Evolutionary conservation across 2,113 vertebrate genomes (phyloP), one percentile per base, ranked within the genome.

Genomic region (Oryzias curvinotus): DNA sequence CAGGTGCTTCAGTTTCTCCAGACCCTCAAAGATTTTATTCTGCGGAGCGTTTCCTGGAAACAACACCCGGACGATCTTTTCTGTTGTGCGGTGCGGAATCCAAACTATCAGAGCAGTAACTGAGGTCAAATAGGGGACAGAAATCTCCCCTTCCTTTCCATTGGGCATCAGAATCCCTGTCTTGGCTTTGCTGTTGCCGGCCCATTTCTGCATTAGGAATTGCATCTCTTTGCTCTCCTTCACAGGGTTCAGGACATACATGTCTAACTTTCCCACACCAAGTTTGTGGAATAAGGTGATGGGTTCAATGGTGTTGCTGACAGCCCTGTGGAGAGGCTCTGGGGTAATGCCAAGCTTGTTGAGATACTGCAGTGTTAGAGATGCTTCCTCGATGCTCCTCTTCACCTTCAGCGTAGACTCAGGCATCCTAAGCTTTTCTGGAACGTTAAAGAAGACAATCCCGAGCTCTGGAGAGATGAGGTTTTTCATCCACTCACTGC

Each of bases 201-300:
- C 93, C 97, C 97, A 99, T 77, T 98, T 98, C 66, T 99, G 96
- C 97, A 99, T 98, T 42, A 99, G 93, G 76, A 99, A 99, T 69
- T 99, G 97, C 97, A 99, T 99, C 89, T 99, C 97, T 80, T 99
- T 99, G 89, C 97, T 99, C 79, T 99, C 97, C 66, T 98, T 98
- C 19, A 99, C 95, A 5, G 97, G 97, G 69, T 98, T 99, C 68
- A 99, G 87, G 52, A 98, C 73, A 7, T 99, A 99, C 96, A 99
- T 98, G 83, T 99, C 97, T 80, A 99, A 83, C 65, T 94, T 95
- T 7, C 97, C 97, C 64, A 98, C 97, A 4, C 97, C 97, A 75
- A 99, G 94, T 79, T 99, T 98, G 89, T 98, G 97, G 89, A 99
- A 99, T 14, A 99, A 92, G 0, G 96, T 96, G 85, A 99, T 94